Conservation (phyloP, 2,797 vertebrate genomes). For the Heterohyrax brucei region DNA sequence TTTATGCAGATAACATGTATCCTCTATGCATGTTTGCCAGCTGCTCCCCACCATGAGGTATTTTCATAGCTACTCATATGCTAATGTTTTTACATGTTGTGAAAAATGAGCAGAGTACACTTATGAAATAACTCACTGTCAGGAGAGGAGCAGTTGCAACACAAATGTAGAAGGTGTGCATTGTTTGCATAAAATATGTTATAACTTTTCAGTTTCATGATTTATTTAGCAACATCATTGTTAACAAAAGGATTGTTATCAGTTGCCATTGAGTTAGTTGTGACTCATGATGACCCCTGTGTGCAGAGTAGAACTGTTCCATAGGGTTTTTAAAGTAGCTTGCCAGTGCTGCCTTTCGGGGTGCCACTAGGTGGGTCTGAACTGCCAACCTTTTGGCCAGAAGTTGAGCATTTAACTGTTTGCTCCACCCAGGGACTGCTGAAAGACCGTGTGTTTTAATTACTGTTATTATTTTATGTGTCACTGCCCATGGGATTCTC, state of each 20-base stretch:
- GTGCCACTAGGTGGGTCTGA: neutral
- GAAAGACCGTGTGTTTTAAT: conserved; percentile 47
- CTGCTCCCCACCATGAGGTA: too few relatives aligned
- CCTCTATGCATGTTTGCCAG: too few relatives aligned
- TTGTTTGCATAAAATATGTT: neutral
- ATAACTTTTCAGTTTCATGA: conserved; percentile 49
- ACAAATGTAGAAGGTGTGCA: too few relatives aligned
- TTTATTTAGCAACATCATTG: conserved; percentile 46
- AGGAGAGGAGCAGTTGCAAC: too few relatives aligned
- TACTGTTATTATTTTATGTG: conserved; percentile 17
- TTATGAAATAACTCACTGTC: too few relatives aligned
- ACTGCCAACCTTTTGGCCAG: neutral
- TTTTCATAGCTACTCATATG: too few relatives aligned
- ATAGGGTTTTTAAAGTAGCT: neutral
- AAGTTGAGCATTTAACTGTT: neutral
- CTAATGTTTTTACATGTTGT: too few relatives aligned
- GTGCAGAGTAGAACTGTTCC: neutral
- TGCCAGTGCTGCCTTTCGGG: neutral
- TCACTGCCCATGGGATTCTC: neutral
- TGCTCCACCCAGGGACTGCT: neutral
- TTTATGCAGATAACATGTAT: too few relatives aligned
- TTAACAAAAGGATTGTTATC: conserved; percentile 23
- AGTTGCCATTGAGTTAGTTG: neutral
- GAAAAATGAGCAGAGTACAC: too few relatives aligned
- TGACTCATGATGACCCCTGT: neutral